Base-by-base conservation (phyloP, 2,888 invertebrate species). In the Machimus rusticus region DNA sequence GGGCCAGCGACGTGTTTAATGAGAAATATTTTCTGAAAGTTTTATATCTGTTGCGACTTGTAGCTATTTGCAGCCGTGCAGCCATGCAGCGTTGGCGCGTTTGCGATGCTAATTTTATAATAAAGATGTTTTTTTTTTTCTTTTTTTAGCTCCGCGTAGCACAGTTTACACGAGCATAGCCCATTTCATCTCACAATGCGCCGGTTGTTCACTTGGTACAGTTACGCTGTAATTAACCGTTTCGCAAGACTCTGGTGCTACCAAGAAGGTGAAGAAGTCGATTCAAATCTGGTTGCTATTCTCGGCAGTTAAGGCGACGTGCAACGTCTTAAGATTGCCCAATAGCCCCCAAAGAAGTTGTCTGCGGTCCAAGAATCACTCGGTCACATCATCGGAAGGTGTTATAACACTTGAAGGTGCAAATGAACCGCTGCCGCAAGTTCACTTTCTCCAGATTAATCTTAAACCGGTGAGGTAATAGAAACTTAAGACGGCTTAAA, bases 201-300 rank as follows among this genome's bases (percentile, higher is more conserved):
- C 6, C 43, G 39, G 43, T 78, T 23, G 23, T 78, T 78, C 43
- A 78, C 78, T 23, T 23, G 78, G 23, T 43, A 78, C 78, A 78
- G 78, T 78, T 78, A 78, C 39, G 78, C 43, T 23, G 39, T 78
- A 78, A 78, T 78, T n/a, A 78, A 78, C 78, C 78, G 37, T 78
- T 78, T 78, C 78, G 43, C 39, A 78, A 78, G 43, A 39, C 12
- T 78, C n/a, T 23, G 37, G 23, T 34, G 78, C 43, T 78, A 43
- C 39, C 78, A 78, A 43, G 37, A 43, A 37, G 23, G 14, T 78
- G 78, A 66, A 23, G 78, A 78, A 78, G 78, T 37, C 23, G 78
- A 78, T 78, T 78, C 4, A 23, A 78, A 78, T 78, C 78, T 78
- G 9, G 43, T 43, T 43, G 39, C 78, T 78, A 78, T 78, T 39